Conservation (phyloP, 1,140 invertebrate genomes). For the Drosophila rufa region DNA sequence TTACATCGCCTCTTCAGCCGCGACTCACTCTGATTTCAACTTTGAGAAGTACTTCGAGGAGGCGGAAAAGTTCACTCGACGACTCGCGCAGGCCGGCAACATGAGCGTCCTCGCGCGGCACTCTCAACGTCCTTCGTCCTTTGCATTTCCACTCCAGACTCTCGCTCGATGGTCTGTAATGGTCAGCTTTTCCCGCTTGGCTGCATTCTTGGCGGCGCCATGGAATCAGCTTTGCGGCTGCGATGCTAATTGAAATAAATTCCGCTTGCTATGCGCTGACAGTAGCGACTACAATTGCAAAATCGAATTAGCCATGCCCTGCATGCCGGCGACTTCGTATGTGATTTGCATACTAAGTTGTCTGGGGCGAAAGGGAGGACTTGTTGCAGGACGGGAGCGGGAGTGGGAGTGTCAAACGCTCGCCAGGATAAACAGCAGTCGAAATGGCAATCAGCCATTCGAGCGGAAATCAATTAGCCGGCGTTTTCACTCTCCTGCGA, state of each 20-base stretch:
- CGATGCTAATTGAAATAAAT: conserved; percentile 76
- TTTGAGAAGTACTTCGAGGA: conserved; percentile 48
- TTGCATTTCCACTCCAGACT: conserved; percentile 7
- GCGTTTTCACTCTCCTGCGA: conserved; percentile 4
- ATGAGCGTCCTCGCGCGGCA: conserved; percentile 14
- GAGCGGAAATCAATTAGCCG: conserved; percentile 67
- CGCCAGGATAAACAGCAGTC: conserved; percentile 45
- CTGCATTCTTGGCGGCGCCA: conserved; percentile 50
- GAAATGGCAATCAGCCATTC: conserved; percentile 53
- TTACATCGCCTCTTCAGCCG: conserved; percentile 43
- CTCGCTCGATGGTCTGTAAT: conserved; percentile 13
- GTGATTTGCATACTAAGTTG: conserved; percentile 48
- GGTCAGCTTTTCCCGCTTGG: conserved; percentile 56
- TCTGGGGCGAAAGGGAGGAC: not conserved
- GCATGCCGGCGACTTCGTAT: conserved; percentile 34
- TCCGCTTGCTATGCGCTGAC: conserved; percentile 68
- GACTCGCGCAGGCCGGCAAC: conserved; percentile 38
- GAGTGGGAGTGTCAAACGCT: conserved; percentile 16
- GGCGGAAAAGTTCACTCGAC: conserved; percentile 57
- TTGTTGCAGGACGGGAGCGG: not conserved
- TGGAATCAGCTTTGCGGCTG: conserved; percentile 30
- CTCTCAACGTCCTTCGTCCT: conserved; percentile 5
- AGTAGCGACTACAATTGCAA: conserved; percentile 64
- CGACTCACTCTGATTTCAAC: conserved; percentile 38
- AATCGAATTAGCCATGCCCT: conserved; percentile 71